A percentile compares a stretch with the other conserved stretches of the same genome.
Conservation (phyloP, 2,113 vertebrate genomes). For the Lycaon pictus region DNA sequence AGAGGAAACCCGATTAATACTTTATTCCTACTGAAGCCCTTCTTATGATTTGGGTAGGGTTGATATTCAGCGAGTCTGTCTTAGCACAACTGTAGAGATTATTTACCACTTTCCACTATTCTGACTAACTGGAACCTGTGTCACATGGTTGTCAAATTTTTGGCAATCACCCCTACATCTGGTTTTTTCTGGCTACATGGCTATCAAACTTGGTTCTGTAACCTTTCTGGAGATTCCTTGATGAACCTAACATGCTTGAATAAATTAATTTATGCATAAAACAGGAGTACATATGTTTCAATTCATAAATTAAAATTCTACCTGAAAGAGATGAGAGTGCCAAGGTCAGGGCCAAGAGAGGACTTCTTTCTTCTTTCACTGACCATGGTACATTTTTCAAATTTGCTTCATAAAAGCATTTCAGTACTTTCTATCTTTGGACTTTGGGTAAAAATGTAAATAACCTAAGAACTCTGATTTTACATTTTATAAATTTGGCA, state of each 20-base stretch:
- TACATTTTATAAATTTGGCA: background rate
- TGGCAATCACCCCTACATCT: background rate
- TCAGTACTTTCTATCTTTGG: slow-evolving; percentile 53
- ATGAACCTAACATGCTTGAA: background rate
- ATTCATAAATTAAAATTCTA: background rate
- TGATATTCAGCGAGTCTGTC: background rate
- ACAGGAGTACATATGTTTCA: background rate
- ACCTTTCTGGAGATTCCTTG: background rate
- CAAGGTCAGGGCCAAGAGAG: background rate
- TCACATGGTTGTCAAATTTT: background rate
- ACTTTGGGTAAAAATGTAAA: slow-evolving; percentile 36
- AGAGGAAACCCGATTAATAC: background rate
- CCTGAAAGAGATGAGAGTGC: background rate
- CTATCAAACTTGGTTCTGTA: background rate
- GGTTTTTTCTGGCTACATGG: background rate
- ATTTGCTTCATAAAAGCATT: background rate
- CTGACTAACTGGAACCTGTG: background rate
- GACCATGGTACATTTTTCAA: background rate
- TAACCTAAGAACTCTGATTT: slow-evolving; percentile 28
- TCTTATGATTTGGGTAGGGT: background rate
- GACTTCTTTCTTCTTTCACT: background rate
- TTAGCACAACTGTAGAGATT: background rate
- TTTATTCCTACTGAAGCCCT: background rate
- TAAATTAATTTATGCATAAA: slow-evolving; percentile 9
- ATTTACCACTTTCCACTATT: background rate